Evolutionary conservation across 2,113 vertebrate species (phyloP).

Genomic region (Neotragus moschatus): DNA sequence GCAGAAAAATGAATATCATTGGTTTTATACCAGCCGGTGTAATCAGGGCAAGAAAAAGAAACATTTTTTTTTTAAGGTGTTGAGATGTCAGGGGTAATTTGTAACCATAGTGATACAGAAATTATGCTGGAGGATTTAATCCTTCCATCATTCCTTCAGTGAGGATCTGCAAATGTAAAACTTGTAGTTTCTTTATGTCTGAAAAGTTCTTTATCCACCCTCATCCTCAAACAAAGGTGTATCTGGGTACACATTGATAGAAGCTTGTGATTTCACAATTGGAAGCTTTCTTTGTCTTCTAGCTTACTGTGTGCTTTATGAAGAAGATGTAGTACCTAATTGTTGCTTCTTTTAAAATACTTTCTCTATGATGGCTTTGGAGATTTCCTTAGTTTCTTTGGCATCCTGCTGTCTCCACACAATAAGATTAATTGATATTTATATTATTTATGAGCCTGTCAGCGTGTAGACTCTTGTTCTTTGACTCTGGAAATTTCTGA

Average conservation of each 20-base stretch:
- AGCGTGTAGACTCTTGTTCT: neutral
- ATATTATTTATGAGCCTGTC: neutral
- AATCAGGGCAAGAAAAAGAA: neutral
- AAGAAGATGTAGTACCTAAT: neutral
- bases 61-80: neutral
- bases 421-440: neutral
- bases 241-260: accelerated
- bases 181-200: neutral
- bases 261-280: accelerated
- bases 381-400: neutral
- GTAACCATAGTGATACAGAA: neutral
- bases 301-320: neutral
- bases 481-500: neutral
- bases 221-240: accelerated
- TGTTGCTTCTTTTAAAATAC: neutral
- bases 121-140: neutral
- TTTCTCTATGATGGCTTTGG: neutral
- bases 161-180: neutral
- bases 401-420: accelerated
- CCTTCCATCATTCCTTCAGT: neutral
- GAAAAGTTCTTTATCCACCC: neutral
- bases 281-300: neutral
- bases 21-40: neutral
- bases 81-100: neutral
- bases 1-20: neutral